These are phyloP conservation scores for Eretmochelys imbricata DNA, from an alignment of 2,113 vertebrate species.

Conservation along the genomic window DNA sequence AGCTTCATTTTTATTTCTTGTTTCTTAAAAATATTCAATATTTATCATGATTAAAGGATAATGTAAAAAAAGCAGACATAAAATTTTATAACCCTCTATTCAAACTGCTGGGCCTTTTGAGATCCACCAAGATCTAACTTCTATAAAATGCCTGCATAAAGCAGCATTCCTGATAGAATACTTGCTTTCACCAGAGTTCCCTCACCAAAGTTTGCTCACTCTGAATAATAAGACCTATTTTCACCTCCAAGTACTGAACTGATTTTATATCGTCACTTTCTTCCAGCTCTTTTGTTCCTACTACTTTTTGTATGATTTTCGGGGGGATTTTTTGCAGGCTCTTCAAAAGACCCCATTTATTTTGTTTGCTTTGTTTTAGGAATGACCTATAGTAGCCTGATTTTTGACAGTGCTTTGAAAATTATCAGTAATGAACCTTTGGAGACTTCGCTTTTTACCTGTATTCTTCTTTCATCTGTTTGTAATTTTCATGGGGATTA, in stretches of 20 bases:
- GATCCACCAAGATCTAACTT: background rate
- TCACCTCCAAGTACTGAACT: background rate
- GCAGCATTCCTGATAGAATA: background rate
- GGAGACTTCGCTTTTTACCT: background rate
- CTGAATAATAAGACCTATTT: background rate
- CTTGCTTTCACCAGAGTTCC: background rate
- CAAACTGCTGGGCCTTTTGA: background rate
- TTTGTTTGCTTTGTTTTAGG: slow-evolving; percentile 1
- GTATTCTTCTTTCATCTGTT: background rate
- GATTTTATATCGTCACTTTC: background rate
- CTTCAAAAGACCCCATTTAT: background rate
- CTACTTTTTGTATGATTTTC: background rate
- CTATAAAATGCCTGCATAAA: rapidly evolving
- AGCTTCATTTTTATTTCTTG: background rate
- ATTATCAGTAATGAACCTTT: background rate
- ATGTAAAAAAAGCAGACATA: background rate
- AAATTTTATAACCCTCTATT: background rate
- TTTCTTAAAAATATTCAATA: background rate
- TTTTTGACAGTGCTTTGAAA: slow-evolving; percentile 14
- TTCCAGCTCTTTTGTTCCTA: background rate
- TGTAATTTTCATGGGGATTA: background rate
- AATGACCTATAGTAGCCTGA: background rate
- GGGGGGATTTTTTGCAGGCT: background rate
- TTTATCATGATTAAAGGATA: background rate
- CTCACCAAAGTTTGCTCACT: background rate